Conservation (phyloP, 2,888 invertebrate genomes). For the Tachina lurida region DNA sequence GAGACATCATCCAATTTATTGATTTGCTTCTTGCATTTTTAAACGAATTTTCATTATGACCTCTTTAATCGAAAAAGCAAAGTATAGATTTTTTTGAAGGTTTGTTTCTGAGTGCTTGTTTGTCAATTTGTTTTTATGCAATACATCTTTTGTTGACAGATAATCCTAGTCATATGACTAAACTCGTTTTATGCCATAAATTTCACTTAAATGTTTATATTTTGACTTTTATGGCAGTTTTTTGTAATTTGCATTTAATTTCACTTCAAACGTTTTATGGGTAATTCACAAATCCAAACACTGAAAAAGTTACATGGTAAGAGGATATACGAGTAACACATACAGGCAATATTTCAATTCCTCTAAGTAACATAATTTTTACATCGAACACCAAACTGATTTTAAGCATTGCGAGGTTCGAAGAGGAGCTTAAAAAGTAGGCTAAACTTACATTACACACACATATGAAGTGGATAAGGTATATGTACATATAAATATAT, state of each 20-base stretch:
- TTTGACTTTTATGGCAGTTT: constrained; percentile 10
- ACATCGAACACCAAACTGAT: constrained; percentile 57
- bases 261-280: constrained; percentile 48
- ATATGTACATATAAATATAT: not conserved
- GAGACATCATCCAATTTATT: no score
- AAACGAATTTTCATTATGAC: not conserved
- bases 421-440: constrained; percentile 41
- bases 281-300: constrained; percentile 2
- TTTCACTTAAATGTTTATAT: constrained; percentile 29
- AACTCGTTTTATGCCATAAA: constrained; percentile 60
- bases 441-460: constrained; percentile 30
- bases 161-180: constrained; percentile 56
- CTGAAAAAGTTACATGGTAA: not conserved
- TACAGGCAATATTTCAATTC: constrained; percentile 59
- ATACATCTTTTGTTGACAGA: constrained; percentile 49
- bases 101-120: not conserved
- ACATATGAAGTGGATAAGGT: not conserved
- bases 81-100: not conserved
- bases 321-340: constrained; percentile 20
- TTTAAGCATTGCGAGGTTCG: constrained; percentile 13
- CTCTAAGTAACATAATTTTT: constrained; percentile 58
- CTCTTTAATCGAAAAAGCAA: not conserved
- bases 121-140: constrained; percentile 29
- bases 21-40: no score
- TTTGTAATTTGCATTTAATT: constrained; percentile 66